These are phyloP conservation scores for Empidonax alnorum DNA, from an alignment of 2,113 vertebrate species.

Conservation along the genomic window DNA sequence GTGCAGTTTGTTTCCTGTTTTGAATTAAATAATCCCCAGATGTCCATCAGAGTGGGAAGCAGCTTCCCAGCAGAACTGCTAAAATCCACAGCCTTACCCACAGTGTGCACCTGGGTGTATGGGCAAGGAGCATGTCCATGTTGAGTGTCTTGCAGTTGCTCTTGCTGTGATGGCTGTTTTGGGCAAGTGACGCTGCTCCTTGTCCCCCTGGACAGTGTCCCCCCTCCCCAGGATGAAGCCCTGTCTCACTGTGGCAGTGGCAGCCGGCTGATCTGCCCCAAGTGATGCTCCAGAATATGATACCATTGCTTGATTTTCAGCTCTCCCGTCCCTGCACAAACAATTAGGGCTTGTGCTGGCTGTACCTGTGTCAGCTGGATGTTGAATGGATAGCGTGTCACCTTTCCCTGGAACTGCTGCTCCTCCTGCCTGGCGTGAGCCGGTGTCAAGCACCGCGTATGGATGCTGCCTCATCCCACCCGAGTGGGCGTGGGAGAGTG, in stretches of 20 bases:
- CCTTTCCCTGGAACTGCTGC: neutral
- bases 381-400: accelerated
- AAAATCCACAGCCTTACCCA: neutral
- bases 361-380: neutral
- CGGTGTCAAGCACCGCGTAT: accelerated
- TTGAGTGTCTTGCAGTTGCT: neutral
- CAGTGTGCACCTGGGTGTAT: accelerated
- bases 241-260: accelerated
- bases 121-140: accelerated
- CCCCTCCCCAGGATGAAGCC: accelerated
- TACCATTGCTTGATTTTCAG: no score
- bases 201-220: neutral
- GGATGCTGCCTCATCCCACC: neutral
- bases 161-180: neutral
- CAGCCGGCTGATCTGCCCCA: neutral
- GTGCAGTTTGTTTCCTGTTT: constrained; percentile 47
- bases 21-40: constrained; percentile 23
- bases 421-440: neutral
- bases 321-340: neutral
- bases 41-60: constrained; percentile 34
- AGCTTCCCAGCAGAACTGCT: constrained; percentile 15
- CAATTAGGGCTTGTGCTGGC: accelerated
- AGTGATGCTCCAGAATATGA: accelerated
- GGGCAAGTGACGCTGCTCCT: neutral
- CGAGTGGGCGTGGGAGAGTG: accelerated